These are phyloP conservation scores for Pterocles gutturalis DNA, from an alignment of 2,113 vertebrate species.

Conservation along the genomic window DNA sequence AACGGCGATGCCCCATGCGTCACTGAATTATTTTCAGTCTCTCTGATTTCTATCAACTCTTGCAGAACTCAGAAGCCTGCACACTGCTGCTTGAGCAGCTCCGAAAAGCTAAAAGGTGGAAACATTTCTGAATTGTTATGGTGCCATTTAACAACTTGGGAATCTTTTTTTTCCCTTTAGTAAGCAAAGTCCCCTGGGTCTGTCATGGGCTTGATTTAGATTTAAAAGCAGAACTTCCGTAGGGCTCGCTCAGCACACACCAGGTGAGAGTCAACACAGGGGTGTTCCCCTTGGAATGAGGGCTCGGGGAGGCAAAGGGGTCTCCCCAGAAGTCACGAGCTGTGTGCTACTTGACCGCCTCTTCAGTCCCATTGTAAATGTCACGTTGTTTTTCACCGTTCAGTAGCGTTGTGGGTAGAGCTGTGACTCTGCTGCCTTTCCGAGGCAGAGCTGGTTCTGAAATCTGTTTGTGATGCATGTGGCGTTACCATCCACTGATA, in stretches of 20 bases:
- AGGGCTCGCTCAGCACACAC: background rate
- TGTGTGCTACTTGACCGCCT: background rate
- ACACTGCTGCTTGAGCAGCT: background rate
- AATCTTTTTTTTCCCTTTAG: background rate
- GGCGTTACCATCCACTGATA: slow-evolving; percentile 22
- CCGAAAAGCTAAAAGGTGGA: background rate
- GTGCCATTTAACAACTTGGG: background rate
- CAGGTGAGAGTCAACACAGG: background rate
- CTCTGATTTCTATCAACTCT: background rate
- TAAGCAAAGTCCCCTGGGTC: background rate
- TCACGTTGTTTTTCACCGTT: background rate
- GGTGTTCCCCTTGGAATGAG: background rate
- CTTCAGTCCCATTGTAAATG: slow-evolving; percentile 9
- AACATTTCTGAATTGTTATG: background rate
- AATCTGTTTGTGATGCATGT: slow-evolving; percentile 53
- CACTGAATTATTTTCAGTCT: background rate
- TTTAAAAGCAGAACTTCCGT: background rate
- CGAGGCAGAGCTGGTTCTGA: background rate
- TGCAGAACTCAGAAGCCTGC: background rate
- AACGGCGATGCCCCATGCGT: background rate
- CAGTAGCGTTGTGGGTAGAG: background rate
- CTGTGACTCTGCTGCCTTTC: background rate
- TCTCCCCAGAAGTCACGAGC: background rate
- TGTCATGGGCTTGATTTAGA: background rate
- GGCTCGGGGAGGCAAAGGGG: background rate